Conservation (phyloP, 1,140 invertebrate genomes). For the Neoseiulus cucumeris region DNA sequence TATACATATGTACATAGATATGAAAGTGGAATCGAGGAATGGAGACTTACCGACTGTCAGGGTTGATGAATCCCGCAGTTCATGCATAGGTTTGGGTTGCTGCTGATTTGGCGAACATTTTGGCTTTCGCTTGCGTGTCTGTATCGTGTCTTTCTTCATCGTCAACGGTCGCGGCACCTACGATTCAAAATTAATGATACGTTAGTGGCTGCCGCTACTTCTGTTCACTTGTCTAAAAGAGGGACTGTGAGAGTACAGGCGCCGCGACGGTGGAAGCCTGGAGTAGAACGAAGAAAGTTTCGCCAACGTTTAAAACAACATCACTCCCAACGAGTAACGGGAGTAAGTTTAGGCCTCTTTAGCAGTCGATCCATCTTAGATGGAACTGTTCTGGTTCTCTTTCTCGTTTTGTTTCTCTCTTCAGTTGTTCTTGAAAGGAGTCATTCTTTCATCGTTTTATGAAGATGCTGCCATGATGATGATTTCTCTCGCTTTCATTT, state of each 20-base stretch:
- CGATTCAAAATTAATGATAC: not conserved
- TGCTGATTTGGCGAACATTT: constrained; percentile 3
- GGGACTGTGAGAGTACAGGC: too few relatives aligned
- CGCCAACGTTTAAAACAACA: too few relatives aligned
- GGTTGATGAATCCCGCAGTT: not conserved
- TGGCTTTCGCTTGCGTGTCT: constrained; percentile 29
- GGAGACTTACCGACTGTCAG: not conserved
- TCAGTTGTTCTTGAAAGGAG: not conserved
- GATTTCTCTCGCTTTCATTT: too few relatives aligned
- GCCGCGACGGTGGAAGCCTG: too few relatives aligned
- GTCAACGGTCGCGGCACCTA: constrained; percentile 30
- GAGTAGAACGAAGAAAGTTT: too few relatives aligned
- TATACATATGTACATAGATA: not conserved
- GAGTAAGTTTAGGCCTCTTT: too few relatives aligned
- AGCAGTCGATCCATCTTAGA: too few relatives aligned
- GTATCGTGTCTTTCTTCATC: constrained; percentile 33
- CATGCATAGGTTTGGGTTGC: not conserved
- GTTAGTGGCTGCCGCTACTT: too few relatives aligned
- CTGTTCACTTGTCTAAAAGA: too few relatives aligned
- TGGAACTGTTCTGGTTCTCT: too few relatives aligned
- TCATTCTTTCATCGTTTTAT: not conserved
- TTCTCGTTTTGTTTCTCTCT: not conserved
- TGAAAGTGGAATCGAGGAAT: not conserved
- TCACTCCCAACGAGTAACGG: too few relatives aligned
- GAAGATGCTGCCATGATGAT: too few relatives aligned